Conservation (phyloP, 2,113 vertebrate species). For the Platichthys flesus region DNA sequence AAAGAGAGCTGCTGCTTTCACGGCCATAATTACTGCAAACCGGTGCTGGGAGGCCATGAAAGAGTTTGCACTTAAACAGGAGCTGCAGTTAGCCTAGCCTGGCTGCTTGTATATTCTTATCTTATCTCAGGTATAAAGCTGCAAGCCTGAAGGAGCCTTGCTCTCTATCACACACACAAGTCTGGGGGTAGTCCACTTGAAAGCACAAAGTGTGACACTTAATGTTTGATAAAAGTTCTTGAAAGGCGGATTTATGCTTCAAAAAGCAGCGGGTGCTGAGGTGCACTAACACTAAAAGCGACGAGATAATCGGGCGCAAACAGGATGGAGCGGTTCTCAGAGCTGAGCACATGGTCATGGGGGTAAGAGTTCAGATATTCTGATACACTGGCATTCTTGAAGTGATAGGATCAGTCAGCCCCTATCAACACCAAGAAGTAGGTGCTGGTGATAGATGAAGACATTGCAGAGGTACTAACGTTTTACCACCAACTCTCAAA, state of each 20-base stretch:
- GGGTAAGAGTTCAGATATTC: slow-evolving; percentile 78
- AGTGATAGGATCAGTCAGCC: slow-evolving; percentile 77
- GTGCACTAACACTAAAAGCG: slow-evolving; percentile 43
- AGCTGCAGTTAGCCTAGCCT: slow-evolving; percentile 33
- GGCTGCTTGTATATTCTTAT: slow-evolving; percentile 50
- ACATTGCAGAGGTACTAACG: slow-evolving; percentile 10
- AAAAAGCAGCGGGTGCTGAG: slow-evolving; percentile 53
- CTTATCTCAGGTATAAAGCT: slow-evolving; percentile 66
- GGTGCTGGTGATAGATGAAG: slow-evolving; percentile 44
- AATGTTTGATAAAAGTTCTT: slow-evolving; percentile 57
- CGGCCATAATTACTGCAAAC: slow-evolving; percentile 68
- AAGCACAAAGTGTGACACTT: slow-evolving; percentile 65
- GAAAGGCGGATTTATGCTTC: slow-evolving; percentile 51
- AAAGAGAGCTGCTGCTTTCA: slow-evolving; percentile 57
- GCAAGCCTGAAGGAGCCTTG: slow-evolving; percentile 44
- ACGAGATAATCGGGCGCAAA: slow-evolving; percentile 62
- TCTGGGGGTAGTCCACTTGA: slow-evolving; percentile 65
- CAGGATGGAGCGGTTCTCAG: slow-evolving; percentile 40
- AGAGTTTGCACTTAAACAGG: slow-evolving; percentile 35
- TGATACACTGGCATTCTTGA: slow-evolving; percentile 79
- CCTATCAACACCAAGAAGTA: slow-evolving; percentile 70
- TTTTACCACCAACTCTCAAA: not conserved
- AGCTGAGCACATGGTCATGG: slow-evolving; percentile 42
- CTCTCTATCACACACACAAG: slow-evolving; percentile 34
- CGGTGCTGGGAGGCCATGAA: slow-evolving; percentile 37